Base-by-base conservation (phyloP, 2,113 vertebrate species). In the Leucoraja erinaceus region DNA sequence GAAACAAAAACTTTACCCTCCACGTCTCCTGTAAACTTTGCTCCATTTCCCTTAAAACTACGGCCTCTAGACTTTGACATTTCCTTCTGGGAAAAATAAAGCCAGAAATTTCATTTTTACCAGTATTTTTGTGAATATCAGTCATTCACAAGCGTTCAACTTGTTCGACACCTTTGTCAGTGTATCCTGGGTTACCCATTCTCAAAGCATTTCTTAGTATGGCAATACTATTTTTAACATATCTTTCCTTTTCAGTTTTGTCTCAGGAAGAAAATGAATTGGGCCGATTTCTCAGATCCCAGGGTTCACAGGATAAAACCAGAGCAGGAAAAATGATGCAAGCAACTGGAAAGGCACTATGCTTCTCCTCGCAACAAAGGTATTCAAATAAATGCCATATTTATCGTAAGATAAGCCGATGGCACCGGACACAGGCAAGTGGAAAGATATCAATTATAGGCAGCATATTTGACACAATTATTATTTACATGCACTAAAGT, bases 291-390 rank as follows among this genome's bases (percentile, higher is more conserved):
- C 97, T 99, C 94, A 97, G 98, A 94, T 97, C 97, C 2, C 98
- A 99, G 95, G 98, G 98, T 93, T 98, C 98, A 93, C 98, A 99
- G 95, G 98, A 99, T 95, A 98, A 98, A 96, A 98, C 97, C 54
- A 96, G 97, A 94, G 99, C 99, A 18, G 99, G 99, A 93, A 99
- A 99, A 95, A 99, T 99, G 96, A 99, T 99, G 99, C 98, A 99
- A 95, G 99, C 99, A 9, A 98, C 98, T 0, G 99, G 99, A 93
- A 99, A 99, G 95, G 98, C 98, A 0, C 98, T 99, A 93, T 99
- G 99, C 95, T 98, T 99, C 96, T 99, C 99, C 93, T 99, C 99
- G 93, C 99, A 99, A 94, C 99, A 99, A 95, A 98, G 99, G 99
- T 99, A 95, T 66, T 94, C 66, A 28, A 47, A 33, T 12, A 20